Percentiles rank a stretch among this genome's conserved stretches.
phyloP scores from a whole-genome alignment of 2,888 invertebrate species.

The Heliconius sara region DNA sequence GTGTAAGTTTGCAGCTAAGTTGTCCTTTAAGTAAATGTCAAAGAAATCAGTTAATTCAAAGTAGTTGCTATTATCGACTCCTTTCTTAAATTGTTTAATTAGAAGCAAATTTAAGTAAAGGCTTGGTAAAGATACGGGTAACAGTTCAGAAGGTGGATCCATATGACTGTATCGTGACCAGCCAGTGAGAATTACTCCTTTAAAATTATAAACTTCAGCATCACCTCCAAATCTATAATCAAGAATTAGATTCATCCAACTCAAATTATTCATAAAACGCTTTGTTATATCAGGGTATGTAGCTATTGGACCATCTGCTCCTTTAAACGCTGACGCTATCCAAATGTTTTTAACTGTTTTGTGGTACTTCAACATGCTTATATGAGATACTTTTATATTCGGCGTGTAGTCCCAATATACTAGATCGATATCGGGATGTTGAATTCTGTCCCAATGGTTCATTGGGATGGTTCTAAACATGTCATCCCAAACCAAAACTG shows the following conservation, averaged over 20 bases:
- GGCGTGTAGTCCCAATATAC: constrained; percentile 88
- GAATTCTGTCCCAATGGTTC: constrained; percentile 70
- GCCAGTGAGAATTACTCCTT: constrained; percentile 88
- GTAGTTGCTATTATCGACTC: constrained; percentile 47
- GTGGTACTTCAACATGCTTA: constrained; percentile 59
- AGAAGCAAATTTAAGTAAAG: constrained; percentile 84
- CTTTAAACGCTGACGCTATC: constrained; percentile 94
- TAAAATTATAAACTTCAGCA: constrained; percentile 65
- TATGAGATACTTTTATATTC: constrained; percentile 60
- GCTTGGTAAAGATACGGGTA: constrained; percentile 86
- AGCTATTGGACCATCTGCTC: constrained; percentile 84
- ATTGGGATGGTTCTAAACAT: constrained; percentile 86
- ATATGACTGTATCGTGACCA: constrained; percentile 89
- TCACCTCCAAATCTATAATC: constrained; percentile 75
- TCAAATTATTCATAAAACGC: constrained; percentile 88
- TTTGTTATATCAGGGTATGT: constrained; percentile 83
- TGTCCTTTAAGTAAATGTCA: constrained; percentile 49
- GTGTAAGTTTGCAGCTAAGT: constrained; percentile 51
- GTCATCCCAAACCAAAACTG: constrained; percentile 92
- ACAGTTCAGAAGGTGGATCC: constrained; percentile 85
- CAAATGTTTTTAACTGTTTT: constrained; percentile 87
- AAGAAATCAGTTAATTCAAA: constrained; percentile 50
- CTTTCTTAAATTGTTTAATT: constrained; percentile 62
- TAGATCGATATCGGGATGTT: constrained; percentile 83
- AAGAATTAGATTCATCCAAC: constrained; percentile 86